Evolutionary conservation across 2,113 vertebrate genomes (phyloP), one percentile per base, ranked within the genome.

Genomic region (Pholis gunnellus): DNA sequence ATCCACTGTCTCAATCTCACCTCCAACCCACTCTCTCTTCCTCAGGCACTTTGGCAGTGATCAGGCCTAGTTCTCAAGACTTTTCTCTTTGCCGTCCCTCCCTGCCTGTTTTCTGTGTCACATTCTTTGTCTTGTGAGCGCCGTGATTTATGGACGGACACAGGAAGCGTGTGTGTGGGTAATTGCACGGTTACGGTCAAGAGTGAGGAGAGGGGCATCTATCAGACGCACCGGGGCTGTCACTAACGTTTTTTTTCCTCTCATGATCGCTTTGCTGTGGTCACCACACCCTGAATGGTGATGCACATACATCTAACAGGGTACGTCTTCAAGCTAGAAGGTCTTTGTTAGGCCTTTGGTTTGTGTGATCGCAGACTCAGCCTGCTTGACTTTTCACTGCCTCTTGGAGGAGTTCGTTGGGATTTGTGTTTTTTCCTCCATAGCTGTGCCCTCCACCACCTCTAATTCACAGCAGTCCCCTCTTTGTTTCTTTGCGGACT

Each of bases 61-160:
- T 86, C 76, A 74, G 72, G 8, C 76, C 50, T 4, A 7, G 87
- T 88, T 90, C 91, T 88, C 68, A 80, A 82, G 88, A 82, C 84
- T 81, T 75, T 56, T 57, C 72, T 78, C 48, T 15, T 6, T 52
- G 64, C 48, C 5, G 61, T 74, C 85, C 64, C 96, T 95, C 96
- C 95, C 95, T 92, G 93, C 82, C 73, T 76, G 70, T 77, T 88
- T 52, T 68, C 79, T 50, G 63, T 83, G 89, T 92, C 88, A 89
- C 91, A 90, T 91, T 95, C 88, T 91, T 93, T 89, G 89, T 89
- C 89, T 92, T 87, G 86, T 82, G 87, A 92, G 87, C 8, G 36
- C 65, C 20, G 65, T 83, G 89, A 92, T 93, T 93, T 90, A 92
- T 92, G 87, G 82, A 75, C 5, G 1, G 82, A 89, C 78, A 82